Conservation (phyloP, 1,140 invertebrate genomes). For the Aphelenchoides fujianensis region DNA sequence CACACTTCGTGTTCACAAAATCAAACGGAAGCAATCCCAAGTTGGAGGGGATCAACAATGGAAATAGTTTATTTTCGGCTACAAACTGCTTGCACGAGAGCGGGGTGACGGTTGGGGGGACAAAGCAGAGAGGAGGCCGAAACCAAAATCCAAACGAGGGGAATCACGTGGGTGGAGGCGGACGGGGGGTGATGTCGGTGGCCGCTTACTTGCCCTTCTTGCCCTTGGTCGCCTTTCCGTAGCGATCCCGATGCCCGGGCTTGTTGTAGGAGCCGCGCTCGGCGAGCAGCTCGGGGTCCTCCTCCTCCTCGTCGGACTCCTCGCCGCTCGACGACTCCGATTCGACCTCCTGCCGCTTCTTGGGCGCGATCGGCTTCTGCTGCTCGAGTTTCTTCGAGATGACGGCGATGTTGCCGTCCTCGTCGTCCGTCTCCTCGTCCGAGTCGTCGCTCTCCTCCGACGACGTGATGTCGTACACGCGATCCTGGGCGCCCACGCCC, state of each 20-base stretch:
- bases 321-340: slow-evolving; percentile 27
- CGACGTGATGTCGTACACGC: slow-evolving; percentile 12
- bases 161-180: no score
- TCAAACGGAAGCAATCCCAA: no score
- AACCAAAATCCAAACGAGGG: not conserved
- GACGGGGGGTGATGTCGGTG: no score
- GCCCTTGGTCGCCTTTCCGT: slow-evolving; percentile 39
- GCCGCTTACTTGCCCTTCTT: slow-evolving; percentile 38
- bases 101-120: not conserved
- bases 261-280: slow-evolving; percentile 34
- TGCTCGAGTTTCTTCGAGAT: slow-evolving; percentile 19
- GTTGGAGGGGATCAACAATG: no score
- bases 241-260: slow-evolving; percentile 35
- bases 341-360: slow-evolving; percentile 13
- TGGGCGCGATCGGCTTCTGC: slow-evolving; percentile 17
- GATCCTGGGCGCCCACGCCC: slow-evolving; percentile 10
- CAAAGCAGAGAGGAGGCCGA: not conserved
- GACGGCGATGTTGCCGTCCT: slow-evolving; percentile 27
- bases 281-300: slow-evolving; percentile 36
- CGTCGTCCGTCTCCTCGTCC: slow-evolving; percentile 42
- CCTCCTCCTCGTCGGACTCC: slow-evolving; percentile 25
- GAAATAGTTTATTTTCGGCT: not conserved
- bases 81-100: not conserved
- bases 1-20: no score
- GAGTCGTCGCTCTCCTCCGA: slow-evolving; percentile 13